phyloP scores from a whole-genome alignment of 1,140 invertebrate genomes.

The Drosophila melanica region DNA sequence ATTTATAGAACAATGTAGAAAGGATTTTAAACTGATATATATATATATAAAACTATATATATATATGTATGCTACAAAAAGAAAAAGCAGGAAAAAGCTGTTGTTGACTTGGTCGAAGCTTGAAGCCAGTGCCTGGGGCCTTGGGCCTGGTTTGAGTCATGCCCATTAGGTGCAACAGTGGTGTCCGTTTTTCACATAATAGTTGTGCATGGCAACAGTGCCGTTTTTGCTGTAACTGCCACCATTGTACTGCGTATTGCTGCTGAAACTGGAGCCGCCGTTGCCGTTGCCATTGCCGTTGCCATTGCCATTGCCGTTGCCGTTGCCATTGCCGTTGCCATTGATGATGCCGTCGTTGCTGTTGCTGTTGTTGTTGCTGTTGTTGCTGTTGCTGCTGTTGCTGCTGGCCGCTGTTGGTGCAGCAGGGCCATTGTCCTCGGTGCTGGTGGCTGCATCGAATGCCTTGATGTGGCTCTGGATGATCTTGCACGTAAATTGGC shows the following conservation, averaged over 20 bases:
- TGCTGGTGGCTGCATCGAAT: slow-evolving; percentile 53
- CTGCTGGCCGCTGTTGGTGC: neutral
- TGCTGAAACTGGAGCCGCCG: slow-evolving; percentile 6
- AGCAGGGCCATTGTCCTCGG: slow-evolving; percentile 27
- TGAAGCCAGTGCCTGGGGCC: slow-evolving; percentile 8
- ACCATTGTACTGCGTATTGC: slow-evolving; percentile 45
- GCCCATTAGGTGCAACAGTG: slow-evolving; percentile 70
- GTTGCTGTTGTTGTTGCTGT: neutral
- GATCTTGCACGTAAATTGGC: slow-evolving; percentile 75
- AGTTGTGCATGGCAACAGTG: slow-evolving; percentile 74
- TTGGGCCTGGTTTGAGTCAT: neutral
- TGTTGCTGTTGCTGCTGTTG: neutral
- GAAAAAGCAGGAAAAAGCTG: slow-evolving; percentile 4
- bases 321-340: slow-evolving; percentile 6
- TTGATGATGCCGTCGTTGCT: slow-evolving; percentile 3
- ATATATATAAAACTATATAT: no score
- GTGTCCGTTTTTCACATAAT: slow-evolving; percentile 72
- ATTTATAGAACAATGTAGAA: slow-evolving; percentile 24
- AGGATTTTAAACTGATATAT: neutral
- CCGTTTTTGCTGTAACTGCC: slow-evolving; percentile 71
- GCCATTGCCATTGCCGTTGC: neutral
- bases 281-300: slow-evolving; percentile 1
- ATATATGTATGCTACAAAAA: no score
- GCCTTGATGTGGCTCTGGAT: slow-evolving; percentile 65
- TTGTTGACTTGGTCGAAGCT: slow-evolving; percentile 22